Conservation (phyloP, 2,797 vertebrate genomes). For the Cottoperca gobio region DNA sequence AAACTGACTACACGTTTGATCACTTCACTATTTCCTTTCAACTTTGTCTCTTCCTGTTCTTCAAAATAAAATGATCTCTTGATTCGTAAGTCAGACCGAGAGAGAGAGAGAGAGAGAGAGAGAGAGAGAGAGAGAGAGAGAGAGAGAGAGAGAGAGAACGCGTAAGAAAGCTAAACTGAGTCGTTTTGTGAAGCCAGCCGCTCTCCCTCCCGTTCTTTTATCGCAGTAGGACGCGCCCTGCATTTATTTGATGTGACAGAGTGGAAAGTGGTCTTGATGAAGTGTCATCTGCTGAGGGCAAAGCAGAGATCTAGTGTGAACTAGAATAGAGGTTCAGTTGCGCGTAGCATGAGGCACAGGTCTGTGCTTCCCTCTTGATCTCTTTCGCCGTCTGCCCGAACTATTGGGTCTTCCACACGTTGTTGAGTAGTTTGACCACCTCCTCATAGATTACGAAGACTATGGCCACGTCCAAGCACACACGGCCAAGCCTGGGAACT, state of each 20-base stretch:
- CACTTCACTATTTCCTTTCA: background rate
- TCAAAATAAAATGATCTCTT: conserved; percentile 22
- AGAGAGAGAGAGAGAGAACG: too few relatives aligned
- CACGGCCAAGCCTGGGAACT: conserved; percentile 81
- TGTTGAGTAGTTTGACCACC: conserved; percentile 85
- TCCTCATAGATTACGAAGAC: conserved; percentile 87
- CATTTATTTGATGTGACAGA: conserved; percentile 12
- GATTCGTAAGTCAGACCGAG: background rate
- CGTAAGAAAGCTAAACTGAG: background rate
- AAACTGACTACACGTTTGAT: conserved; percentile 36
- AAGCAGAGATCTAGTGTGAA: conserved; percentile 36
- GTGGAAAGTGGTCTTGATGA: conserved; percentile 30
- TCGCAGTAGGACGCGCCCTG: background rate
- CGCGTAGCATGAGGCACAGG: conserved; percentile 64
- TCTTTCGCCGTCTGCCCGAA: background rate
- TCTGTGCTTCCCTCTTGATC: conserved; percentile 52
- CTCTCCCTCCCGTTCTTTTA: background rate
- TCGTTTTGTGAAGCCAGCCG: conserved; percentile 16
- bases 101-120: conserved; percentile 5
- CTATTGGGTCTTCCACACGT: conserved; percentile 84
- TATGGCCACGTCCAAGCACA: conserved; percentile 85
- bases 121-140: background rate
- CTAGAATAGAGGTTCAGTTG: conserved; percentile 65
- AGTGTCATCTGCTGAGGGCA: conserved; percentile 21
- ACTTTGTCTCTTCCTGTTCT: conserved; percentile 6